Conservation (phyloP, 2,888 invertebrate genomes). For the Cephus spinipes region DNA sequence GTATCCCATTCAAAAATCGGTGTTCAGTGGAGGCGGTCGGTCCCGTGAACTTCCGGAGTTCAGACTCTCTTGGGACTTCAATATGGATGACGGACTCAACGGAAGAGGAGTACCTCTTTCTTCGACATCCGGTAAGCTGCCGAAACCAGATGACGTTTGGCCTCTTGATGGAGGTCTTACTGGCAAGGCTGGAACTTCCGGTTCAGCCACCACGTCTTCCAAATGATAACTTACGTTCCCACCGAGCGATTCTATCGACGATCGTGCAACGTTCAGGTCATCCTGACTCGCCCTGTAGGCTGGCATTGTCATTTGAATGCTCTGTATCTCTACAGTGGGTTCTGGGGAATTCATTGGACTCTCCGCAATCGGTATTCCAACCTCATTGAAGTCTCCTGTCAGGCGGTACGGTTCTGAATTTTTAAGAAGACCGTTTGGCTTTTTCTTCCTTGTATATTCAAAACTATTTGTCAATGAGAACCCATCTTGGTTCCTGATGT, state of each 20-base stretch:
- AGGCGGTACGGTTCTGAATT: neutral
- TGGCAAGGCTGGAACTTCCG: slow-evolving; percentile 28
- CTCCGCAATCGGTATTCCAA: slow-evolving; percentile 54
- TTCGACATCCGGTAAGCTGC: slow-evolving; percentile 47
- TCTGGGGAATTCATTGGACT: slow-evolving; percentile 1
- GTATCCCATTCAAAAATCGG: slow-evolving; percentile 13
- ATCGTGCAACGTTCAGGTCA: slow-evolving; percentile 31
- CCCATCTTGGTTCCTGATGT: slow-evolving; percentile 29
- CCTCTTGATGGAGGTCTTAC: slow-evolving; percentile 47
- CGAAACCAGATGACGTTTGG: slow-evolving; percentile 54
- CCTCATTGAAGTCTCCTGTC: slow-evolving; percentile 60
- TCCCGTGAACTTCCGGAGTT: slow-evolving; percentile 34
- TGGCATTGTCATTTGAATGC: slow-evolving; percentile 21
- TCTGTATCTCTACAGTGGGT: slow-evolving; percentile 12
- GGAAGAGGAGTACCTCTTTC: slow-evolving; percentile 27
- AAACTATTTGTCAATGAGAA: slow-evolving; percentile 46
- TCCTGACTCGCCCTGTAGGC: slow-evolving; percentile 37
- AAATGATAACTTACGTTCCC: slow-evolving; percentile 21
- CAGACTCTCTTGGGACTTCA: slow-evolving; percentile 37
- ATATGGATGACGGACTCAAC: slow-evolving; percentile 1
- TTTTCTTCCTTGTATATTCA: slow-evolving; percentile 37
- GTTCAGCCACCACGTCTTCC: slow-evolving; percentile 31
- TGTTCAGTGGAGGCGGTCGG: slow-evolving; percentile 19
- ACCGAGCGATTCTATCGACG: slow-evolving; percentile 32
- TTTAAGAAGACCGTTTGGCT: neutral